Conservation (phyloP, 2,888 invertebrate genomes). For the Xylota segnis region DNA sequence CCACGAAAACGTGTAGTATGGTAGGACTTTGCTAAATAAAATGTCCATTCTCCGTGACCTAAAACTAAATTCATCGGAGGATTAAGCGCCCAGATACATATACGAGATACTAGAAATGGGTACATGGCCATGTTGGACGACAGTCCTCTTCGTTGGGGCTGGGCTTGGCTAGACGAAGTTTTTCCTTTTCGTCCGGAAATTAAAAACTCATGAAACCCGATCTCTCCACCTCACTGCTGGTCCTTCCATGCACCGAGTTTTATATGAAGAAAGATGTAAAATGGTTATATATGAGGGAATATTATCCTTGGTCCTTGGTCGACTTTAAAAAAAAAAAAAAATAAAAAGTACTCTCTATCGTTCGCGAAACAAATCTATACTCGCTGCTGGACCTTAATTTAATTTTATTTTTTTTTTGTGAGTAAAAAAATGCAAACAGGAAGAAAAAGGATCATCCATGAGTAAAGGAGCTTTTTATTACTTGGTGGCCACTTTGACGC, state of each 20-base stretch:
- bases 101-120: conserved; percentile 50
- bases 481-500: conserved; percentile 65
- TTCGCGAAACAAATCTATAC: conserved; percentile 53
- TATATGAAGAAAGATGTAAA: conserved; percentile 69
- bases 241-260: conserved; percentile 20
- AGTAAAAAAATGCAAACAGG: background rate
- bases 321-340: conserved; percentile 6
- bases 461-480: conserved; percentile 55
- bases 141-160: conserved; percentile 38
- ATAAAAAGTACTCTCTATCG: conserved; percentile 19
- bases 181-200: conserved; percentile 70
- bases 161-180: conserved; percentile 67
- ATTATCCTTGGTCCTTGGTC: conserved; percentile 61
- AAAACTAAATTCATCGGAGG: conserved; percentile 65
- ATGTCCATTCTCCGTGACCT: conserved; percentile 62
- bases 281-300: conserved; percentile 67
- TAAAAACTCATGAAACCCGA: conserved; percentile 73
- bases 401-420: conserved; percentile 31
- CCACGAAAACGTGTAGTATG: conserved; percentile 33
- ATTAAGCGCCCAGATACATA: conserved; percentile 57
- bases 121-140: conserved; percentile 55
- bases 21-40: conserved; percentile 51
- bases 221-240: conserved; percentile 9
- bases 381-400: conserved; percentile 16
- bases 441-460: conserved; percentile 38